Percentiles rank a stretch among this genome's conserved stretches.
These are phyloP conservation scores for Notolabrus celidotus DNA, from an alignment of 2,797 vertebrate genomes.

Conservation along the genomic window DNA sequence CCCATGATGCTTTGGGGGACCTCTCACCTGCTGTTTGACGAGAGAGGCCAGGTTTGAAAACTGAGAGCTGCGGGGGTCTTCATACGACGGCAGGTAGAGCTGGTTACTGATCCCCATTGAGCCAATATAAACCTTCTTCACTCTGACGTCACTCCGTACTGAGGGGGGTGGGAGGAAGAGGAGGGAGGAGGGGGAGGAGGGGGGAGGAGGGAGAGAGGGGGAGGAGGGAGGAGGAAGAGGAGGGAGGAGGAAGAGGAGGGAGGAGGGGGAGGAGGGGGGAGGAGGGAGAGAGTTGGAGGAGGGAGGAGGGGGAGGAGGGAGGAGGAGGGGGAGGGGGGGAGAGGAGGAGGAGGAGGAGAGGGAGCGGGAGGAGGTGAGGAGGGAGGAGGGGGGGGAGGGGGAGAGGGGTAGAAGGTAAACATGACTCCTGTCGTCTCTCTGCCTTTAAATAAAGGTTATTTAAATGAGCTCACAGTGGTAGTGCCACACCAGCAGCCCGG, in stretches of 20 bases:
- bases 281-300: no score
- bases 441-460: background rate
- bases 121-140: slow-evolving; percentile 87
- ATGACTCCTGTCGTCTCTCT: background rate
- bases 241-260: no score
- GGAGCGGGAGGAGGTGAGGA: no score
- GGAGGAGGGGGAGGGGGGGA: background rate
- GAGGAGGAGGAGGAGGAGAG: background rate
- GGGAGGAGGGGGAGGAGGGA: no score
- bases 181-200: background rate
- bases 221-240: background rate
- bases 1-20: slow-evolving; percentile 12
- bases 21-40: slow-evolving; percentile 86
- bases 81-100: slow-evolving; percentile 83
- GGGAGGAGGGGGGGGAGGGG: no score
- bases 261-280: no score
- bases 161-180: background rate
- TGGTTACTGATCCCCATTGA: slow-evolving; percentile 84
- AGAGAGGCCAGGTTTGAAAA: slow-evolving; percentile 85
- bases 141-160: slow-evolving; percentile 76
- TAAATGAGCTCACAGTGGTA: slow-evolving; percentile 87
- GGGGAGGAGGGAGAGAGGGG: no score
- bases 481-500: slow-evolving; percentile 90
- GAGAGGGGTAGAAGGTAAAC: background rate
- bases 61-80: slow-evolving; percentile 82